Base-by-base conservation (phyloP, 2,797 vertebrate genomes). In the Centroberyx gerrardi region DNA sequence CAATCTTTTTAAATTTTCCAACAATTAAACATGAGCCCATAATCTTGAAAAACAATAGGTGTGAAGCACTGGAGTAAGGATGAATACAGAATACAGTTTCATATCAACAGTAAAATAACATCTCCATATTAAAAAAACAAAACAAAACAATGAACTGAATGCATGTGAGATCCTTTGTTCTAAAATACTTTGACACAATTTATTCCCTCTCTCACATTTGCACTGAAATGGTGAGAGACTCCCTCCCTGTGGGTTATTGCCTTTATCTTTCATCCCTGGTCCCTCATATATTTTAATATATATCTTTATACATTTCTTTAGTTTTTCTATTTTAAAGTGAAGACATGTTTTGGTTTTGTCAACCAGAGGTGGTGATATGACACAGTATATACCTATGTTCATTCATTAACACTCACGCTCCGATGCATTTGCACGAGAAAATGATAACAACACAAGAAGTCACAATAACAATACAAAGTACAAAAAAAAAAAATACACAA, bases 361-460 rank as follows among this genome's bases (percentile, higher is more conserved):
- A 67, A 80, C 86, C 76, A 88, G 88, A 91, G 75, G 51, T 85
- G 87, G 80, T 74, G 84, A 87, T 86, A 78, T 87, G 83, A 89
- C 70, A 78, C 54, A 81, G 78, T 82, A 83, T 8, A 71, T 56
- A 65, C 62, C 65, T 55, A 66, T 22, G 42, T 72, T 72, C 67
- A 79, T 81, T 78, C 76, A 62, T 72, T 66, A 72, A 86, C 82
- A 83, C 78, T 74, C 84, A 84, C 85, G 7, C 82, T 81, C 88
- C 74, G 80, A 78, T 58, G 83, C 74, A 81, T 85, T 85, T 85
- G 36, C 84, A 88, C 92, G 86, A 91, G 49, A 56, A 87, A 81
- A 66, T 38, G 33, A 89, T 52, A 83, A 87, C 60, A 83, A 87
- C 61, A 85, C 64, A 76, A 84, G 10, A 65, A 72, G 56, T 66